phyloP scores from a whole-genome alignment of 1,140 invertebrate genomes.

The Uloborus diversus region DNA sequence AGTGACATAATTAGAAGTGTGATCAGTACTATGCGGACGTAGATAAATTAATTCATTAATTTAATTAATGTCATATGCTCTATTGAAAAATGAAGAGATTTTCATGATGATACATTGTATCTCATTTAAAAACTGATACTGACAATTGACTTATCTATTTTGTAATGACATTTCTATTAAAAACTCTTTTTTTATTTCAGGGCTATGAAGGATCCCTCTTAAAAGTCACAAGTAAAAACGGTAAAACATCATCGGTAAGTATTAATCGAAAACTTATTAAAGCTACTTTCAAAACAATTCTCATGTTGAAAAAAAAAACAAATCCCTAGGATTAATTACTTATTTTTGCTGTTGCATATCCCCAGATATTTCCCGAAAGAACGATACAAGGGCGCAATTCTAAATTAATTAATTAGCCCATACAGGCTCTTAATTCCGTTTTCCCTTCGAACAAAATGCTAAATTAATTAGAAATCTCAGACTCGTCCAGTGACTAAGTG shows the following conservation, averaged over 20 bases:
- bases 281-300: neutral
- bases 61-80: too few species aligned
- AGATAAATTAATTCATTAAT: too few species aligned
- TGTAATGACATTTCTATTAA: too few species aligned
- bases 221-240: constrained; percentile 99
- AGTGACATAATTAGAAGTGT: too few species aligned
- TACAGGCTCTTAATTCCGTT: constrained; percentile 6
- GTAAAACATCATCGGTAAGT: constrained; percentile 99
- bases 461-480: constrained; percentile 39
- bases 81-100: too few species aligned
- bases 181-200: too few species aligned
- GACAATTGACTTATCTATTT: too few species aligned
- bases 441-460: constrained; percentile 23
- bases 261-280: neutral
- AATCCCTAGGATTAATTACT: constrained; percentile 20
- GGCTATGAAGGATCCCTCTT: constrained; percentile 98
- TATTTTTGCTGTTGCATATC: constrained; percentile 26
- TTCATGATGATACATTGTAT: too few species aligned
- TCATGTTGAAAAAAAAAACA: constrained; percentile 9
- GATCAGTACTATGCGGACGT: too few species aligned
- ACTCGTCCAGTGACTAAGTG: too few species aligned
- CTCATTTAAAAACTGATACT: too few species aligned
- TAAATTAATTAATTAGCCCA: constrained; percentile 44
- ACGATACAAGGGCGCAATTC: neutral
- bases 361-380: constrained; percentile 4